Base-by-base conservation (phyloP, 2,113 vertebrate genomes). In the Psettodes erumei region DNA sequence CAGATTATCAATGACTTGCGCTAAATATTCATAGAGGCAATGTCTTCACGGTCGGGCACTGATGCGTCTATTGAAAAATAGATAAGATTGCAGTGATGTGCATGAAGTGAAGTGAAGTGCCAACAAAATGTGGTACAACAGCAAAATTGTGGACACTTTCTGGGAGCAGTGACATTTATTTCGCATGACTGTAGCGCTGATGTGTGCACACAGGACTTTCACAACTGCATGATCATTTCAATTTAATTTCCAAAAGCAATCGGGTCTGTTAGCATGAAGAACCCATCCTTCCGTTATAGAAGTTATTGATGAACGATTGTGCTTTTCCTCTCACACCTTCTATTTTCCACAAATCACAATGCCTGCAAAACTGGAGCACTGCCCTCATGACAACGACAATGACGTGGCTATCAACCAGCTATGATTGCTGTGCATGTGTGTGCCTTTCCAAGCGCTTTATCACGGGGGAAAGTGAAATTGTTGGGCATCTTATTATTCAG, bases 391-490 rank as follows among this genome's bases (percentile, higher is more conserved):
- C 42, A 54, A 10, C 71, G 66, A 77, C 30, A 71, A 15, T 59
- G 45, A 10, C 64, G 71, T 21, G 38, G 18, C 55, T 62, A 62
- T 72, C 50, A 61, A 50, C 28, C 37, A 55, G 66, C 71, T 5
- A 21, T n/a, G 40, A 78, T 28, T 60, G 53, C 74, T 61, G 45
- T 65, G 58, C 37, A 32, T 69, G 69, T 80, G 56, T 23, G 18
- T 59, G 32, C 48, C 15, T 80, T 16, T 37, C 47, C 37, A 18
- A 21, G 32, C 27, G 28, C 55, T 30, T 19, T 2, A 18, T 55
- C 69, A 66, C 23, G 30, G 13, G 10, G 42, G 23, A 9, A 1
- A 38, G n/a, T 1, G 3, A 45, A 66, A 65, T 18, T 62, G 23
- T 56, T 12, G 53, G 11, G 8, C 33, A 47, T 63, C 50, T 54